Evolutionary conservation across 2,797 vertebrate genomes (phyloP), one percentile per base, ranked within the genome.

Genomic region (Cichlasoma orientale): DNA sequence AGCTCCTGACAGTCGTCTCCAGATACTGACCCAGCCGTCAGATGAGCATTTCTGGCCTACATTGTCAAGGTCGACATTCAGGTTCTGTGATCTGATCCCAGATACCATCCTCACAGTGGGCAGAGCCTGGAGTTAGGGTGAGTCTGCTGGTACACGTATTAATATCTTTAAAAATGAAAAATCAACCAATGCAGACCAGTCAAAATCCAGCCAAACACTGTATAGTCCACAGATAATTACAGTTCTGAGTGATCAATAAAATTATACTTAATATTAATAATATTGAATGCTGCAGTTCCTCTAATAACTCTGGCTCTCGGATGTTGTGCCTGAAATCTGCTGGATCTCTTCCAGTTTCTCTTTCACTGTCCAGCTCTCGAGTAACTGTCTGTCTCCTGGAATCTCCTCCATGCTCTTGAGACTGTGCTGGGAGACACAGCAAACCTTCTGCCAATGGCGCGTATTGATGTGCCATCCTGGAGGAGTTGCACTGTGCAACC

Each of bases 1-100:
- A 74, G 84, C 75, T 79, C 74, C 85, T 86, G 91, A 89, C 92
- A 87, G 81, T 86, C 58, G 80, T 87, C 87, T 85, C 76, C 85
- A 81, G 87, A 89, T 79, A 83, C 84, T 61, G 86, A 88, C 88
- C 82, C n/a, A n/a, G 70, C 70, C 66, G 29, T 88, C 90, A 77
- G 69, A 85, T 44, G 76, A 82, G 78, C 75, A n/a, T 86, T 75
- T 75, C 77, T 84, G 82, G 78, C 85, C 82, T 83, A 73, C 78
- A 55, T 69, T 47, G 78, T 86, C 88, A 90, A 93, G 89, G 86
- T 89, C 66, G 19, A 44, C 38, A 44, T 83, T 74, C 47, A n/a
- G 86, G 54, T 56, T 70, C 33, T 75, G 66, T 58, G 86, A 85
- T 88, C 77, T 75, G 82, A 89, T 88, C 78, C 44, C 18, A 56